Base-by-base conservation (phyloP, 2,113 vertebrate species). In the Anoplopoma fimbria region DNA sequence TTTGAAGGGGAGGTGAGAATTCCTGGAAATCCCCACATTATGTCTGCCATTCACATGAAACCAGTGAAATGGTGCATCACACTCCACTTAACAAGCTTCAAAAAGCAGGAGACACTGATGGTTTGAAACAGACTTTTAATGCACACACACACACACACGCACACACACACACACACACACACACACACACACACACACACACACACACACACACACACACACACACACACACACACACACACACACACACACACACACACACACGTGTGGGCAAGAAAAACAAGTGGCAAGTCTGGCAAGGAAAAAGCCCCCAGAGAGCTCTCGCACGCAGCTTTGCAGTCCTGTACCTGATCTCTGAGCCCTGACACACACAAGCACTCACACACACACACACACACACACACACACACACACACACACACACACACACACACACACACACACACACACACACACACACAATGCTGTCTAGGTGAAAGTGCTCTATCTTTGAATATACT, bases 381-480 rank as follows among this genome's bases (percentile, higher is more conserved):
- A 31, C 31, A 58, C n/a, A 1, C 51, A 40, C n/a, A 1, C 38
- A 27, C 58, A 23, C 58, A n/a, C 12, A 42, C 17, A 45, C 5
- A 0, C 27, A 25, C 21, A 1, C 9, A 45, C 45, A 47, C 47
- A 76, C 42, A 81, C 69, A 64, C 75, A 61, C 70, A 57, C 40
- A 38, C 38, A 63, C 72, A 29, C 40, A 36, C n/a, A 4, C 27
- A 38, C n/a, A 64, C 60, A 75, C 51, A 76, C 68, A 63, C 34
- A 25, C 70, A 9, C 33, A 62, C 53, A 69, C 68, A 70, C 36
- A 69, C 58, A 67, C 23, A 31, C 61, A 76, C 68, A 75, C 0
- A 7, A 45, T 47, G 79, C 84, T 89, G 90, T 93, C 85, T 25
- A 89, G 88, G 86, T 17, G 91, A 65, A 82, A 83, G 72, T 82